Conservation (phyloP, 1,140 invertebrate species). For the Meloidogyne hapla region DNA sequence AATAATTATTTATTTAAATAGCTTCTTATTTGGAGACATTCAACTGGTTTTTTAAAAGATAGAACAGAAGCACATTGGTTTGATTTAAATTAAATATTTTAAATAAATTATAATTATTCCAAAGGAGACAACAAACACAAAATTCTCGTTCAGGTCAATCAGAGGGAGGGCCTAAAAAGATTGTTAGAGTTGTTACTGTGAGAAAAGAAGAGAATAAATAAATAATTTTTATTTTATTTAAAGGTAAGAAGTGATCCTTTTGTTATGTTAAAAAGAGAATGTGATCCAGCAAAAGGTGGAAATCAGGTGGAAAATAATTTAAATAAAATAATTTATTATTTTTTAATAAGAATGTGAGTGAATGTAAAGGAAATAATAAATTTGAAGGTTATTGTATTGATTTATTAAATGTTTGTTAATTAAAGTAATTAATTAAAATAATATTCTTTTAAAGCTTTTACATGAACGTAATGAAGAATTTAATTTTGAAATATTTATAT, state of each 20-base stretch:
- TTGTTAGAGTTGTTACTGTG: slow-evolving; percentile 36
- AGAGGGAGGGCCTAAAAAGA: slow-evolving; percentile 47
- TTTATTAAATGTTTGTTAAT: slow-evolving; percentile 39
- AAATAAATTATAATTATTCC: neutral
- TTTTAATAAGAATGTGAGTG: slow-evolving; percentile 43
- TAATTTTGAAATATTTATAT: slow-evolving; percentile 58
- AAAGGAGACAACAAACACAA: slow-evolving; percentile 7
- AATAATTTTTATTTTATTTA: neutral
- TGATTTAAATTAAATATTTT: neutral
- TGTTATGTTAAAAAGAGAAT: slow-evolving; percentile 61
- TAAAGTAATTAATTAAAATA: slow-evolving; percentile 17
- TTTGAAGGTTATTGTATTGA: slow-evolving; percentile 66
- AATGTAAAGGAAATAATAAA: slow-evolving; percentile 62
- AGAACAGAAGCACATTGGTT: slow-evolving; percentile 51
- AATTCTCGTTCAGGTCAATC: slow-evolving; percentile 14
- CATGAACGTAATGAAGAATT: slow-evolving; percentile 52
- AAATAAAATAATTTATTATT: neutral
- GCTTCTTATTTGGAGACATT: slow-evolving; percentile 58
- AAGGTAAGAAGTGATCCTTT: slow-evolving; percentile 50
- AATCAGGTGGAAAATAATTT: neutral
- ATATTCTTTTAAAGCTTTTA: slow-evolving; percentile 50
- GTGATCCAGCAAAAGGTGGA: slow-evolving; percentile 22
- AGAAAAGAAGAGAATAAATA: neutral
- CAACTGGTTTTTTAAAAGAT: slow-evolving; percentile 57
- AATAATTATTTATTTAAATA: slow-evolving; percentile 30